Conservation (phyloP, 1,140 invertebrate species). For the Trialeurodes vaporariorum region DNA sequence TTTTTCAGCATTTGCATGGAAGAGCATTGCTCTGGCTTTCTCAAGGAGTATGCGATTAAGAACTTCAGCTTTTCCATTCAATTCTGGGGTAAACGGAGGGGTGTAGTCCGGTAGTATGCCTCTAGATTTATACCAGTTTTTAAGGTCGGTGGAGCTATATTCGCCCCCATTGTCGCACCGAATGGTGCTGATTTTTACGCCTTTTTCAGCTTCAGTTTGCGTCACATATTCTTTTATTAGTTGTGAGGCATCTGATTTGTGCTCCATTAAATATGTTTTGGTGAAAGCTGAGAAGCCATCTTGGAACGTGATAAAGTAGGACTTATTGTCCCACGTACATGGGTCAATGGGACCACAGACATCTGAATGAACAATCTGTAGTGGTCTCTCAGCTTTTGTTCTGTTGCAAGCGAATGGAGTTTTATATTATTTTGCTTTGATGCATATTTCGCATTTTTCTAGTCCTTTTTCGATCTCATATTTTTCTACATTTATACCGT, state of each 20-base stretch:
- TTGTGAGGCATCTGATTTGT: conserved; percentile 13
- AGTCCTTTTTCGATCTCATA: background rate
- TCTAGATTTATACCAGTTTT: conserved; percentile 23
- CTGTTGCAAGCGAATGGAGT: conserved; percentile 22
- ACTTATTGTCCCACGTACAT: conserved; percentile 23
- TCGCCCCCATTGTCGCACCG: conserved; percentile 18
- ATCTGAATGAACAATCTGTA: conserved; percentile 31
- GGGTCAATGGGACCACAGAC: conserved; percentile 31
- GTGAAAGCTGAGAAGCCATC: conserved; percentile 33
- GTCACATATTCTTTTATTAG: conserved; percentile 11
- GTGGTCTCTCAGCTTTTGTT: conserved; percentile 20
- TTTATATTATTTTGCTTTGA: conserved; percentile 4
- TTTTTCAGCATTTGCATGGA: conserved; percentile 20
- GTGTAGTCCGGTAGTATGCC: conserved; percentile 28
- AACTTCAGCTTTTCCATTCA: conserved; percentile 32
- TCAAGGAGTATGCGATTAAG: conserved; percentile 28
- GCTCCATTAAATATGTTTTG: conserved; percentile 23
- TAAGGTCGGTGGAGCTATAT: conserved; percentile 16
- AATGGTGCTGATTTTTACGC: conserved; percentile 6
- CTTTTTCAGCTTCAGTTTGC: conserved; percentile 5
- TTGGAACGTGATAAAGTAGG: conserved; percentile 33
- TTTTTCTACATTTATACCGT: background rate
- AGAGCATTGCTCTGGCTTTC: conserved; percentile 26
- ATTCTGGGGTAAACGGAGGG: conserved; percentile 26
- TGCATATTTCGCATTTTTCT: conserved; percentile 2